Evolutionary conservation across 1,140 invertebrate genomes (phyloP), one percentile per base, ranked within the genome.

Genomic region (Leptinotarsa texana): DNA sequence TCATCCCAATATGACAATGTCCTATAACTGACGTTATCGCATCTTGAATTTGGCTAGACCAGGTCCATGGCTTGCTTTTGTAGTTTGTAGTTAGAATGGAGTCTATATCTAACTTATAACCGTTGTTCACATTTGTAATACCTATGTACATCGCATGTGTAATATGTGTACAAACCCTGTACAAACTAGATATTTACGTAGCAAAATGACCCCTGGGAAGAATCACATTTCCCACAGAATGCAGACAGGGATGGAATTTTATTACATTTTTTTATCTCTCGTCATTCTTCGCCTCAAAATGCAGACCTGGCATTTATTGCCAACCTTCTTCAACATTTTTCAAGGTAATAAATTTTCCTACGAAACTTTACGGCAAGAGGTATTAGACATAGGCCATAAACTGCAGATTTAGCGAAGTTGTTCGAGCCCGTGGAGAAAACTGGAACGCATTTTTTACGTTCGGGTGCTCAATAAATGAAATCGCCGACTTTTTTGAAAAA

Each of bases 351-450:
- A 65, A 15, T 65, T 65, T 65, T 65, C 24, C 24, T 27, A 21
- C 21, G 51, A 65, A 65, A 22, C 6, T 65, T 65, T 27, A 27
- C 6, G 51, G 51, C 51, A 57, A 57, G 51, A 57, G n/a, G 51
- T 57, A 57, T 57, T 57, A 57, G 51, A 18, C n/a, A 57, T 57
- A 57, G 51, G n/a, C 51, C 51, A 57, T 57, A 57, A 57, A 57
- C 15, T 57, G n/a, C 51, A 57, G 51, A 57, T 57, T 57, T 18
- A 57, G 51, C 15, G 51, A 57, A 57, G 51, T 57, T 57, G 51
- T 57, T 57, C n/a, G 51, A 57, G 17, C n/a, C 51, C n/a, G 51
- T 18, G n/a, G n/a, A 57, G n/a, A 18, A 18, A 57, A 57, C 51
- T 57, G 51, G 51, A 57, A 57, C 15, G 33, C 33, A 42, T 42